Conservation (phyloP, 2,888 invertebrate species). For the Uropetala carovei region DNA sequence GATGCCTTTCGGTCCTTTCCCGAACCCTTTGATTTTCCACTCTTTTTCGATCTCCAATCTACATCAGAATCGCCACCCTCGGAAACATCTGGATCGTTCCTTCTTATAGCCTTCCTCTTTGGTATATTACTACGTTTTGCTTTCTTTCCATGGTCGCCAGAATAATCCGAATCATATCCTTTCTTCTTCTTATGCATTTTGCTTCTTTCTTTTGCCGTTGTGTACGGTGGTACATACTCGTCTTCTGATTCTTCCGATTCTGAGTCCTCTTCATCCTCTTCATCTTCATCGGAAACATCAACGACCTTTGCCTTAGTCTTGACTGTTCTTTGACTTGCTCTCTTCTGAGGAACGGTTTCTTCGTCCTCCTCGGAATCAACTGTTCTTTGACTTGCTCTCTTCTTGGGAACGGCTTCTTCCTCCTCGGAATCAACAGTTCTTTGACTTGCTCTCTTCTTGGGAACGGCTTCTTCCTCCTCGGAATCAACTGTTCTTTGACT, state of each 20-base stretch:
- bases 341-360: neutral
- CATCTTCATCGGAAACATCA: slow-evolving; percentile 51
- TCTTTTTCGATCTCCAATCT: slow-evolving; percentile 42
- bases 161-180: slow-evolving; percentile 54
- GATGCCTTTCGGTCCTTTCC: slow-evolving; percentile 3
- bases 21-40: slow-evolving; percentile 20
- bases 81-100: slow-evolving; percentile 24
- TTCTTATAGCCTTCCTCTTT: slow-evolving; percentile 15
- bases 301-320: slow-evolving; percentile 48
- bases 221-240: slow-evolving; percentile 42
- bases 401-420: neutral
- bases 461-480: slow-evolving; percentile 20
- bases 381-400: slow-evolving; percentile 23
- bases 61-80: slow-evolving; percentile 40
- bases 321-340: slow-evolving; percentile 4
- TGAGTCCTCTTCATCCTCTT: slow-evolving; percentile 42
- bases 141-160: slow-evolving; percentile 35
- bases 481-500: slow-evolving; percentile 10
- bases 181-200: slow-evolving; percentile 30
- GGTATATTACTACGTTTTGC: slow-evolving; percentile 25
- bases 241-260: slow-evolving; percentile 52
- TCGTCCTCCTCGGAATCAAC: no score
- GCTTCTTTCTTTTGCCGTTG: slow-evolving; percentile 20
- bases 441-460: slow-evolving; percentile 47
- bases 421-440: no score